Base-by-base conservation (phyloP, 2,888 invertebrate genomes). In the Xanthia icteritia region DNA sequence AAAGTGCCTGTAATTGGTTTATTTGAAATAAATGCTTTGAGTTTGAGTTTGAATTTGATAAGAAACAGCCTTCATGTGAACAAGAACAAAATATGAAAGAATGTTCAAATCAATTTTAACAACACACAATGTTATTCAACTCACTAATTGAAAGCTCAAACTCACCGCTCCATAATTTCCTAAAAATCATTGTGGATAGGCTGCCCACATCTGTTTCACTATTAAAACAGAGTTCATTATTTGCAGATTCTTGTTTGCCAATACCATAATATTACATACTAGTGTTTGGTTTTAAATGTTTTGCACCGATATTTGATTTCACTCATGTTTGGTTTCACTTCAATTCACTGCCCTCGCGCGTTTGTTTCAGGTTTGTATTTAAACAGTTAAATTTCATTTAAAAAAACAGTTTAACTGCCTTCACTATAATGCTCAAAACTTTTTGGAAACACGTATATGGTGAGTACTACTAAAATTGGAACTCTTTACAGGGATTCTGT, bases 231-330 rank as follows among this genome's bases (percentile, higher is more conserved):
- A 58, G 31, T 48, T 3, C 8, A 17, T 51, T 81, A 61, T 66
- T 81, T 76, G 61, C 61, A 36, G 36, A 31, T 73, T 23, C 48
- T 15, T 48, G 39, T 68, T 73, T 64, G 17, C 51, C 8, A 73
- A 23, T 54, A 51, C 3, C 42, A 54, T 39, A 17, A 56, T 65
- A 67, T 42, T 63, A 58, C 66, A 31, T n/a, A 2, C 13, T 42
- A 56, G 20, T 51, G 27, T 64, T 64, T 58, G 20, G 36, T 69
- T 81, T 76, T 1, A 58, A 68, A 82, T 69, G 23, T 31, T 73
- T 54, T 68, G 48, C 27, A 39, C 15, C 36, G 54, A 73, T 82
- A 54, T 77, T 82, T 82, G 70, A 51, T 70, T 77, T 51, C 42
- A n/a, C 70, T 61, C 27, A 48, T 77, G 45, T 60, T 69, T 56